phyloP scores from a whole-genome alignment of 1,140 invertebrate species.

The Cydia splendana region DNA sequence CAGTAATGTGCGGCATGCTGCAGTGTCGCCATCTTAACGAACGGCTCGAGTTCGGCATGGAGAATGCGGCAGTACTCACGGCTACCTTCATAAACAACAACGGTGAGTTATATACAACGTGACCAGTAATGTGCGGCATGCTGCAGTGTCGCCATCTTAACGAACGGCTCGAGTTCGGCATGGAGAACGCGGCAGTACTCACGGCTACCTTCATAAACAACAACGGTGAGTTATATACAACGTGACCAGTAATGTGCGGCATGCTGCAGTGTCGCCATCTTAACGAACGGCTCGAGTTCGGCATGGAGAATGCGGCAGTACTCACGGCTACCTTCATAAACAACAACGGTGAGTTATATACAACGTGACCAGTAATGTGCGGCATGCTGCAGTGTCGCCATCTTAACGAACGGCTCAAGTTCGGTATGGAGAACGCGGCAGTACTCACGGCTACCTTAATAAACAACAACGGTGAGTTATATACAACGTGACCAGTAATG shows the following conservation, averaged over 20 bases:
- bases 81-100: slow-evolving; percentile 14
- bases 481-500: too few species aligned
- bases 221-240: slow-evolving; percentile 59
- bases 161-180: not conserved
- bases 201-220: slow-evolving; percentile 3
- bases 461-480: slow-evolving; percentile 82
- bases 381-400: slow-evolving; percentile 97
- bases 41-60: slow-evolving; percentile 2
- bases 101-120: slow-evolving; percentile 59
- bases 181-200: not conserved
- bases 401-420: slow-evolving; percentile 95
- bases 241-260: too few species aligned
- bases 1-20: too few species aligned
- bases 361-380: slow-evolving; percentile 85
- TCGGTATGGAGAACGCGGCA: slow-evolving; percentile 96
- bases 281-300: not conserved
- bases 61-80: not conserved
- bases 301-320: not conserved
- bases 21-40: too few species aligned
- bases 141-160: too few species aligned
- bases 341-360: not conserved
- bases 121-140: too few species aligned
- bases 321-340: not conserved
- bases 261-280: too few species aligned
- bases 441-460: slow-evolving; percentile 91